A percentile compares a stretch with the other conserved stretches of the same genome.
Evolutionary conservation across 2,888 invertebrate genomes (phyloP).

Genomic region (Zele albiditarsus): DNA sequence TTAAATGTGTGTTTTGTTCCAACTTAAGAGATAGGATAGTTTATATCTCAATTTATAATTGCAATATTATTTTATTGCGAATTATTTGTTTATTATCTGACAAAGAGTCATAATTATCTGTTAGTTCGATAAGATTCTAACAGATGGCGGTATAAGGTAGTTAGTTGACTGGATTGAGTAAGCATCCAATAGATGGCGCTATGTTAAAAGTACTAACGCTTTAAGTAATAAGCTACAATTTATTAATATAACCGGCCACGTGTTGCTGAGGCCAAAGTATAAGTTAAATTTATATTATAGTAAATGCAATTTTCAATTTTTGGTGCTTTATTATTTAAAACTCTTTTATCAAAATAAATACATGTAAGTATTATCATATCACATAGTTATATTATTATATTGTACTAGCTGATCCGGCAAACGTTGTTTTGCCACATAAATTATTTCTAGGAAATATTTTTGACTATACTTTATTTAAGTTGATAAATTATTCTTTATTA

Average conservation of each 20-base stretch:
- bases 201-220: neutral
- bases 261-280: constrained; percentile 29
- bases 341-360: neutral
- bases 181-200: constrained; percentile 32
- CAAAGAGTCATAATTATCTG: no score
- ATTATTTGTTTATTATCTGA: no score
- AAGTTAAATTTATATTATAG: constrained; percentile 14
- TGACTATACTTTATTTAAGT: no score
- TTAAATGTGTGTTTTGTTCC: no score
- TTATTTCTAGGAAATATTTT: neutral
- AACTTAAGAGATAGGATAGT: no score
- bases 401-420: neutral
- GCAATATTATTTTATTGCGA: no score
- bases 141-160: no score
- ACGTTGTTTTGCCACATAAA: neutral
- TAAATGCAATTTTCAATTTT: constrained; percentile 13
- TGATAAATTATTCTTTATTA: constrained; percentile 4
- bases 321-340: constrained; percentile 1
- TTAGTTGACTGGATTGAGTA: constrained; percentile 21
- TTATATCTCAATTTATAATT: no score
- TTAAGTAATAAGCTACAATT: constrained; percentile 30
- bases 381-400: constrained; percentile 9
- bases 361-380: constrained; percentile 30
- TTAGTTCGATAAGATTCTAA: no score
- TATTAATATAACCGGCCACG: constrained; percentile 27